These are phyloP conservation scores for Metellina segmentata DNA, from an alignment of 2,888 invertebrate species.

Conservation along the genomic window DNA sequence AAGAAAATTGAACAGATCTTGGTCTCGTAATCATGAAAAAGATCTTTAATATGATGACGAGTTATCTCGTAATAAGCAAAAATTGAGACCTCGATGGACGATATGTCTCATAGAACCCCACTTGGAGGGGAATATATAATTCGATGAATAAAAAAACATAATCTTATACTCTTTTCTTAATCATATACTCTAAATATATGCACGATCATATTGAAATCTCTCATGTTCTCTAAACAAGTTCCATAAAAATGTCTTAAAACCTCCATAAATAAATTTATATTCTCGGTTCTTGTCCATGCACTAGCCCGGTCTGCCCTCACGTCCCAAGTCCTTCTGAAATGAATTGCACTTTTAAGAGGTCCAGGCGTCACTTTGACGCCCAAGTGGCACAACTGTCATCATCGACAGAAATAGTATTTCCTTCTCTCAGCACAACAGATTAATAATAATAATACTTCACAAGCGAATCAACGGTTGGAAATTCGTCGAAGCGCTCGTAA, in stretches of 20 bases:
- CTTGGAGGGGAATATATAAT: no score
- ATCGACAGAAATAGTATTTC: not conserved
- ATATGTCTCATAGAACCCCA: no score
- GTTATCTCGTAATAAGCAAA: no score
- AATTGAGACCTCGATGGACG: no score
- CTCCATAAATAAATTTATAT: not conserved
- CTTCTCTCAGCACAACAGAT: not conserved
- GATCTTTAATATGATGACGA: no score
- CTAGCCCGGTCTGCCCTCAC: no score
- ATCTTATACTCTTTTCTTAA: not conserved
- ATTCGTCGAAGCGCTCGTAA: conserved; percentile 19
- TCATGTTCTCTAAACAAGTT: not conserved
- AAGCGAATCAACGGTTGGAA: not conserved
- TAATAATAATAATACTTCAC: not conserved
- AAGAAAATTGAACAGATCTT: no score
- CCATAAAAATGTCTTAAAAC: not conserved
- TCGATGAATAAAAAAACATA: not conserved
- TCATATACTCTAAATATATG: not conserved
- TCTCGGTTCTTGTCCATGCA: not conserved
- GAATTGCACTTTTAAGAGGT: conserved; percentile 53
- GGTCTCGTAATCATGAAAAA: no score
- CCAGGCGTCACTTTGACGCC: conserved; percentile 40
- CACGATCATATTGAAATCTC: not conserved
- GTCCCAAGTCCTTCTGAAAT: not conserved
- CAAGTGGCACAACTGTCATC: conserved; percentile 53